Evolutionary conservation across 2,797 vertebrate species (phyloP).

Genomic region (Buphagus erythrorhynchus): DNA sequence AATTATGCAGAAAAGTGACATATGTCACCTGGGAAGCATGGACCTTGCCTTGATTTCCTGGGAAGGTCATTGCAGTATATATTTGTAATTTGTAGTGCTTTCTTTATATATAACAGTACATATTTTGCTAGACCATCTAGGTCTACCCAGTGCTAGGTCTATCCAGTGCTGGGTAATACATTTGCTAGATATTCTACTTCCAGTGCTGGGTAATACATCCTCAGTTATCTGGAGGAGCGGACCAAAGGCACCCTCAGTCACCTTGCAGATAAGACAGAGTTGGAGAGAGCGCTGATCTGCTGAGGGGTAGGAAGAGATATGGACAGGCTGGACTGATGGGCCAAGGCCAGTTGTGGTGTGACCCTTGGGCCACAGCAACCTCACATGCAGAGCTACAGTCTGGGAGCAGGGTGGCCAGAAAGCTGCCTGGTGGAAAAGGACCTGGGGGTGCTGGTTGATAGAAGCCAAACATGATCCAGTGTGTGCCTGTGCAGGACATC

Average conservation of each 20-base stretch:
- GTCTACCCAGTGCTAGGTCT: too few species aligned
- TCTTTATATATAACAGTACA: neutral
- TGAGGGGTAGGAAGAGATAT: neutral
- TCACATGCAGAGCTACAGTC: neutral
- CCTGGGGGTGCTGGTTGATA: neutral
- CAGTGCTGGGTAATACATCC: neutral
- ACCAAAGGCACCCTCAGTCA: neutral
- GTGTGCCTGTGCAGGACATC: neutral
- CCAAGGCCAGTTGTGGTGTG: neutral
- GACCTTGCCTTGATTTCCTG: neutral
- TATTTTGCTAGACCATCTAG: neutral
- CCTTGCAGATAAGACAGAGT: fast-evolving
- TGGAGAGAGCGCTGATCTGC: neutral
- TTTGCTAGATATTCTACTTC: neutral
- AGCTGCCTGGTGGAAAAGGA: neutral
- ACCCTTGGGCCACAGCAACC: neutral
- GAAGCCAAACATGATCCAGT: fast-evolving
- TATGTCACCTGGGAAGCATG: neutral
- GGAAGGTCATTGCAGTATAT: neutral
- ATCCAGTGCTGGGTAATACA: neutral
- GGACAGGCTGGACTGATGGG: fast-evolving
- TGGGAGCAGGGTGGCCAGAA: neutral
- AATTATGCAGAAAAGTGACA: neutral
- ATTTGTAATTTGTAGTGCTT: neutral
- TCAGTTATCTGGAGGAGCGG: neutral